Percentiles rank a stretch among this genome's conserved stretches.
Conservation (phyloP, 1,140 invertebrate genomes). For the Caenorhabditis latens region DNA sequence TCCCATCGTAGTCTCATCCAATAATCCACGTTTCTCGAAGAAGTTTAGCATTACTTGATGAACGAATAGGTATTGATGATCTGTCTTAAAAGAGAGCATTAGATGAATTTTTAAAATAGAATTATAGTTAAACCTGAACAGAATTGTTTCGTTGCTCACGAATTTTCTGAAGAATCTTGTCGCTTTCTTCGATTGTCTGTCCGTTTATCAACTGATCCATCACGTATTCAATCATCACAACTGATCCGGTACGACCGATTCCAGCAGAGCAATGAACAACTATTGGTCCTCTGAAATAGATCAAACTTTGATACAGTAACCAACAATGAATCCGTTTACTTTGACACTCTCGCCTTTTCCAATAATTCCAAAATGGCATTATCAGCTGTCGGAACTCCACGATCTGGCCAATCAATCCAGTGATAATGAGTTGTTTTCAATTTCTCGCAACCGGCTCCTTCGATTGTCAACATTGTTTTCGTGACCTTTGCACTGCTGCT, state of each 20-base stretch:
- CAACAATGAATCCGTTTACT: constrained; percentile 80
- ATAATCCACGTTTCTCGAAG: background rate
- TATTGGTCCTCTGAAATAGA: constrained; percentile 82
- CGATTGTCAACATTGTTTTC: background rate
- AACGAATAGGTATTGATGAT: constrained; percentile 2
- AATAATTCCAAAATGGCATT: background rate
- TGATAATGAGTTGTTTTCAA: constrained; percentile 43
- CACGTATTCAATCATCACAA: constrained; percentile 61
- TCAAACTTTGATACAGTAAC: background rate
- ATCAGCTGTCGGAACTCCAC: constrained; percentile 32
- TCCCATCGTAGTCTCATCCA: background rate
- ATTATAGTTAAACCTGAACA: constrained; percentile 1
- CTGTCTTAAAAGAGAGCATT: background rate
- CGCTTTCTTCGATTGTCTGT: constrained; percentile 31
- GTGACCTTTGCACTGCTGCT: background rate
- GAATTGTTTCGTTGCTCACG: constrained; percentile 48
- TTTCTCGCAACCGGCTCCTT: constrained; percentile 1
- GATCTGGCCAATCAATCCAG: constrained; percentile 41
- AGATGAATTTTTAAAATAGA: too few species aligned
- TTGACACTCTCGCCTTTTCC: constrained; percentile 6
- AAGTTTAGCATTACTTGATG: constrained; percentile 3
- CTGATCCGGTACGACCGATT: constrained; percentile 90
- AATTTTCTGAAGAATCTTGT: constrained; percentile 36
- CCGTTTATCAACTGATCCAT: constrained; percentile 55
- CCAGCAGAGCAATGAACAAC: constrained; percentile 96